A percentile compares a stretch with the other conserved stretches of the same genome.
Evolutionary conservation across 37 sponge, comb jelly and placozoan genomes (phyloP).

Genomic region (Cliona cf. orientalis): DNA sequence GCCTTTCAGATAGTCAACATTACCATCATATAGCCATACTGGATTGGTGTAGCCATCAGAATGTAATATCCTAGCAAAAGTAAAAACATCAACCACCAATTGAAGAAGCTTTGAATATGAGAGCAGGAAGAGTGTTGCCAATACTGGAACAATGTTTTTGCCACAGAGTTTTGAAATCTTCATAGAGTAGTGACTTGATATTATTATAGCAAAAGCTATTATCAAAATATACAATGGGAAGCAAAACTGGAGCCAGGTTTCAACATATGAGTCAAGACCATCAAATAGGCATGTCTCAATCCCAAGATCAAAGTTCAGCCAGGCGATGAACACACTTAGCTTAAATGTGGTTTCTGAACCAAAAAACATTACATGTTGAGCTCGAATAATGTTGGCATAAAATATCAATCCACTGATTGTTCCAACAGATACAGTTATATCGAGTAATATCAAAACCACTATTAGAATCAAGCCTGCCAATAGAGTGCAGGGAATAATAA

Average conservation of each 20-base stretch:
- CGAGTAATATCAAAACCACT: background rate
- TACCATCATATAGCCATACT: background rate
- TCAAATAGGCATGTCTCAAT: background rate
- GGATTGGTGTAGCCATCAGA: background rate
- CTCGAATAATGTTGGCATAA: constrained; percentile 3
- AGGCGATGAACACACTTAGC: constrained; percentile 9
- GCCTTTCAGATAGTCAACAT: background rate
- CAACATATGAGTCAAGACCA: too few relatives aligned
- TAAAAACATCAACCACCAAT: background rate
- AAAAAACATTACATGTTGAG: background rate
- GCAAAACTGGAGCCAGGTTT: too few relatives aligned
- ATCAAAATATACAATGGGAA: too few relatives aligned
- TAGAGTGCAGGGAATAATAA: too few relatives aligned
- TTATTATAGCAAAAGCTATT: background rate
- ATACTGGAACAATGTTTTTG: background rate
- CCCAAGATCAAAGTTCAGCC: constrained; percentile 3
- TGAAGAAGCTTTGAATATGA: background rate
- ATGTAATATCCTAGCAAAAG: background rate
- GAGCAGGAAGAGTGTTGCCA: background rate
- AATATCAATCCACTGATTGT: background rate
- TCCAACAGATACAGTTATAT: constrained; percentile 1
- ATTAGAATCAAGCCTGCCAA: too few relatives aligned
- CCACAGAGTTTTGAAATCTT: background rate
- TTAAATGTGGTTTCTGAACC: background rate
- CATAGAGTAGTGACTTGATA: background rate